Evolutionary conservation across 2,888 invertebrate species (phyloP), one percentile per base, ranked within the genome.

Genomic region (Zeuzera pyrina): DNA sequence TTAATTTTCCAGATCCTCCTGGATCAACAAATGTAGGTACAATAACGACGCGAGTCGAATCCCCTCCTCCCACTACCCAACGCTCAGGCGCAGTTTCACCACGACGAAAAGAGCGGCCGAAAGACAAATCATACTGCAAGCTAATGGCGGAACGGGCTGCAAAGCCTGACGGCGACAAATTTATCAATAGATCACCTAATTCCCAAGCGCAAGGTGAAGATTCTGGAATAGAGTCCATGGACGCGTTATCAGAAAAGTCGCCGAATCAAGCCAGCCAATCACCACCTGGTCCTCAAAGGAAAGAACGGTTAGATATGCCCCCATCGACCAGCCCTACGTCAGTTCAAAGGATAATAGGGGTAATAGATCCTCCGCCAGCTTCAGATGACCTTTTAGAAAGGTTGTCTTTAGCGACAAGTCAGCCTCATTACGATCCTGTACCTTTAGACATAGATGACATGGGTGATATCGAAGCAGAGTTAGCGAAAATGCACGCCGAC

Each of bases 191-290:
- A 31, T 87, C 87, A 11, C 85, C 85, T 35, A 69, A 68, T 47
- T 76, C 78, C 12, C 85, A 85, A 42, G 83, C 84, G 22, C 90
- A 90, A 52, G 94, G 94, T 26, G 95, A 95, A 61, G 94, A 95
- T 70, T 94, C 94, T 34, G 95, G 95, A 10, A 95, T 95, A 34
- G 95, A 95, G 66, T 94, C 94, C 21, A 94, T 95, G 95, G 95
- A 95, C 63, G 94, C 95, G 2, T 72, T 94, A n/a, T 94, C 94
- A 12, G 95, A 95, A 65, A 95, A 95, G 63, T 93, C 91, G 41
- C 92, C 92, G n/a, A 93, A 93, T 68, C 94, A 94, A 64, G 91
- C 92, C 71, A 91, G 87, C 71, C 92, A 81, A 79, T 93, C 88
- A 66, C 93, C 87, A 41, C 85, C 87, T 50, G 73, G 84, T 1